phyloP scores from a whole-genome alignment of 2,797 vertebrate genomes.

The Chelmon rostratus region DNA sequence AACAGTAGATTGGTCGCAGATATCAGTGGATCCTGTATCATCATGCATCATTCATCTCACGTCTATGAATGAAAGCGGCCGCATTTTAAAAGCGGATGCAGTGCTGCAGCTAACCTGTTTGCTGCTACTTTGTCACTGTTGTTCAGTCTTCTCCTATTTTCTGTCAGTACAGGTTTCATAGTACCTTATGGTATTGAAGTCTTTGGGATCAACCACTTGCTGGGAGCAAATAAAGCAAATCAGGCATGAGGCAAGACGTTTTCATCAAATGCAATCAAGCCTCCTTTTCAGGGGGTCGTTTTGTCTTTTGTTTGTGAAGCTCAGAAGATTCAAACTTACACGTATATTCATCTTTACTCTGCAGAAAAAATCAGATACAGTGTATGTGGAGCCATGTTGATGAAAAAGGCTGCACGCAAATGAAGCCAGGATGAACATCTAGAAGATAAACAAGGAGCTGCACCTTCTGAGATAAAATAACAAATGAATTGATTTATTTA shows the following conservation, averaged over 20 bases:
- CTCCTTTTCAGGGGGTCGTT: neutral
- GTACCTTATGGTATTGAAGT: neutral
- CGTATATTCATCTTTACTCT: neutral
- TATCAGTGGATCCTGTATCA: neutral
- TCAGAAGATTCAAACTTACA: neutral
- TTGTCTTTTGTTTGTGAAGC: neutral
- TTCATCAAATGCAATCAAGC: conserved; percentile 7
- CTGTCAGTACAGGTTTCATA: neutral
- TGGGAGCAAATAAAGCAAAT: conserved; percentile 14
- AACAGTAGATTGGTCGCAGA: neutral
- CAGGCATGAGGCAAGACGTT: neutral
- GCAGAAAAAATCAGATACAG: neutral
- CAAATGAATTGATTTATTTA: too few species aligned
- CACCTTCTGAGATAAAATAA: too few species aligned
- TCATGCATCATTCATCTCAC: neutral
- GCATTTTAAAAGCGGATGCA: conserved; percentile 22
- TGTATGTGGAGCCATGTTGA: neutral
- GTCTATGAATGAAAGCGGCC: neutral
- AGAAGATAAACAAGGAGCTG: neutral
- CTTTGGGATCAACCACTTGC: neutral
- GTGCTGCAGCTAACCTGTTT: neutral
- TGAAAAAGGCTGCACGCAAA: too few species aligned
- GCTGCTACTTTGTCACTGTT: conserved; percentile 8
- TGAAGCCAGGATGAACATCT: neutral
- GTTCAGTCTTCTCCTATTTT: neutral